These are phyloP conservation scores for Tupaia chinensis DNA, from an alignment of 2,113 vertebrate genomes.

Conservation along the genomic window DNA sequence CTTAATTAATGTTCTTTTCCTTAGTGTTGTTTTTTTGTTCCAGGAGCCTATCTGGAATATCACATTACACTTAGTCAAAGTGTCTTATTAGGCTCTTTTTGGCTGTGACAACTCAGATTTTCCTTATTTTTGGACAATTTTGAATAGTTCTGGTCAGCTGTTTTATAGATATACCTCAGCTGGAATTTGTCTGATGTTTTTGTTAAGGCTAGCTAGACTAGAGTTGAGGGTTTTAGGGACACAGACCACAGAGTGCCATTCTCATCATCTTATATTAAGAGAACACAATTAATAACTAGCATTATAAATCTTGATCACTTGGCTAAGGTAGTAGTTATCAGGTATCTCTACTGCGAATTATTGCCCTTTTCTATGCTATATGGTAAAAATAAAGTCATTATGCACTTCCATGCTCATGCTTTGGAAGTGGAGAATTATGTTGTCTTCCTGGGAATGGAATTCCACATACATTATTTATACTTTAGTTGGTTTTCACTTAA, in stretches of 20 bases:
- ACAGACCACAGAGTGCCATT: neutral
- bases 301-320: neutral
- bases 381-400: neutral
- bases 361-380: neutral
- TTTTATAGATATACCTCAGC: neutral
- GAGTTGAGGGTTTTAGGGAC: neutral
- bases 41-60: neutral
- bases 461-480: neutral
- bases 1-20: neutral
- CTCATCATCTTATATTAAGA: neutral
- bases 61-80: neutral
- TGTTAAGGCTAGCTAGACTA: neutral
- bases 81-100: neutral
- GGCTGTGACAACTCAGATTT: neutral
- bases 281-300: neutral
- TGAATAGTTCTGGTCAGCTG: neutral
- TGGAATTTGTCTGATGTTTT: constrained; percentile 32
- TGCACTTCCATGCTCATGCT: neutral
- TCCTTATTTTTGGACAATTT: neutral
- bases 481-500: constrained; percentile 47
- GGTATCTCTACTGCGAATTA: neutral
- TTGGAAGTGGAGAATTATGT: neutral
- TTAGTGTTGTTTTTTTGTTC: neutral
- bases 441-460: neutral
- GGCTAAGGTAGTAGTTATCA: neutral